Evolutionary conservation across 2,113 vertebrate species (phyloP).

Genomic region (Anarhynchus alexandrinus): DNA sequence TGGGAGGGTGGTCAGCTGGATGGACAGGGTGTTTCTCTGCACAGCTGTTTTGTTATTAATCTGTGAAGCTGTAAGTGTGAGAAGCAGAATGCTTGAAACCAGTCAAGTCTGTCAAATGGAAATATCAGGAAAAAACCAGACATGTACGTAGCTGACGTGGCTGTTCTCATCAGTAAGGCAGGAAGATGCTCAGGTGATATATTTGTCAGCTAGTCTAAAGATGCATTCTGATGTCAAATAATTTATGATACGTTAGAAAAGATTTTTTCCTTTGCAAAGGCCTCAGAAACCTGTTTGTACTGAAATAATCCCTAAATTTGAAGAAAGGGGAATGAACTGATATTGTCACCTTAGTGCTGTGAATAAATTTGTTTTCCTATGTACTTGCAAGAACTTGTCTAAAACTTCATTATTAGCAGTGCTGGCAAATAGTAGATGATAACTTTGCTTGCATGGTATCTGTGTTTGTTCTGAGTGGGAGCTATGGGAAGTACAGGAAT

Average conservation of each 20-base stretch:
- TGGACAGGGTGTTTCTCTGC: neutral
- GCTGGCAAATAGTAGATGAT: neutral
- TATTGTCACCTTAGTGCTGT: neutral
- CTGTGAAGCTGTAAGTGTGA: neutral
- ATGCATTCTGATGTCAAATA: neutral
- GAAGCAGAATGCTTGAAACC: neutral
- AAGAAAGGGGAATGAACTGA: neutral
- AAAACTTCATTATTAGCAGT: neutral
- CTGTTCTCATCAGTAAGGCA: neutral
- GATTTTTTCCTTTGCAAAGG: neutral
- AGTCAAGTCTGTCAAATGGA: neutral
- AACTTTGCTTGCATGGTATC: neutral
- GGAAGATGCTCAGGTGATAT: neutral
- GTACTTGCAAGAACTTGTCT: neutral
- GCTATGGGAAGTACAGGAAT: neutral
- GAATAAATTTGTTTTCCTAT: neutral
- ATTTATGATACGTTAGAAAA: neutral
- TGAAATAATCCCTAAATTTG: neutral
- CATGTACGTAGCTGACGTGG: neutral
- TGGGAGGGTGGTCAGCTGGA: neutral
- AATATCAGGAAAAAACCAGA: neutral
- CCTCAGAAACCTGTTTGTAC: neutral
- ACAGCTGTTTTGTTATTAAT: neutral
- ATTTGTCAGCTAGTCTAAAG: neutral
- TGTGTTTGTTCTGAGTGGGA: neutral